Evolutionary conservation across 2,888 invertebrate genomes (phyloP).

Genomic region (Lydus trimaculatus): DNA sequence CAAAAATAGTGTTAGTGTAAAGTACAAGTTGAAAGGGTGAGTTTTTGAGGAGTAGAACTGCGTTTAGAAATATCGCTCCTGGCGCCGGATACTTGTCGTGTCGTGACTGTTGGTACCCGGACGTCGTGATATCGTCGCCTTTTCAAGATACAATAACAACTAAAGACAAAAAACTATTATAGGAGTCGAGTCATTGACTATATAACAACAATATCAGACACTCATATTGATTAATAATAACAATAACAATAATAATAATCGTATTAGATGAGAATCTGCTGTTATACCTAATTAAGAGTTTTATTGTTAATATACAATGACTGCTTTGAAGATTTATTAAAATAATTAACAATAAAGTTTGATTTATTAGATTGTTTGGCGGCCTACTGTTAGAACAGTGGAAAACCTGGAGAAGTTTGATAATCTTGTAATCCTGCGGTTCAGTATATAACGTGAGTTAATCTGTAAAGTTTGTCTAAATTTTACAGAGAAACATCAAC

Average conservation of each 20-base stretch:
- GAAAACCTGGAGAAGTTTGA: no score
- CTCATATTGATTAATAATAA: slow-evolving; percentile 13
- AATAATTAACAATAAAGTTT: no score
- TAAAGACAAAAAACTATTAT: slow-evolving; percentile 9
- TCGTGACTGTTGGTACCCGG: slow-evolving; percentile 41
- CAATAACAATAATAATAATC: slow-evolving; percentile 12
- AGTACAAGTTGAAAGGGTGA: slow-evolving; percentile 37
- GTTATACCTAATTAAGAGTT: not conserved
- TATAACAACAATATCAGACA: slow-evolving; percentile 8
- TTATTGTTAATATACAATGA: no score
- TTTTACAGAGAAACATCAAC: no score
- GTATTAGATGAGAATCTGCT: not conserved
- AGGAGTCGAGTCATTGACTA: not conserved
- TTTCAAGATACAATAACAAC: slow-evolving; percentile 30
- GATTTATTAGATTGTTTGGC: no score
- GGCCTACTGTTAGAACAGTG: no score
- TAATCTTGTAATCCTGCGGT: no score
- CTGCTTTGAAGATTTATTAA: no score
- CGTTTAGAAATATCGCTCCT: slow-evolving; percentile 42
- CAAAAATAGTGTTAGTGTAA: not conserved
- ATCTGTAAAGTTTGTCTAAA: no score
- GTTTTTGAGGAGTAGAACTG: slow-evolving; percentile 29
- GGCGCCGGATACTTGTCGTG: slow-evolving; percentile 40
- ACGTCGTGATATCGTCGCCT: slow-evolving; percentile 28
- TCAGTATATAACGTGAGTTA: no score